Conservation (phyloP, 2,113 vertebrate species). For the Nymphicus hollandicus region DNA sequence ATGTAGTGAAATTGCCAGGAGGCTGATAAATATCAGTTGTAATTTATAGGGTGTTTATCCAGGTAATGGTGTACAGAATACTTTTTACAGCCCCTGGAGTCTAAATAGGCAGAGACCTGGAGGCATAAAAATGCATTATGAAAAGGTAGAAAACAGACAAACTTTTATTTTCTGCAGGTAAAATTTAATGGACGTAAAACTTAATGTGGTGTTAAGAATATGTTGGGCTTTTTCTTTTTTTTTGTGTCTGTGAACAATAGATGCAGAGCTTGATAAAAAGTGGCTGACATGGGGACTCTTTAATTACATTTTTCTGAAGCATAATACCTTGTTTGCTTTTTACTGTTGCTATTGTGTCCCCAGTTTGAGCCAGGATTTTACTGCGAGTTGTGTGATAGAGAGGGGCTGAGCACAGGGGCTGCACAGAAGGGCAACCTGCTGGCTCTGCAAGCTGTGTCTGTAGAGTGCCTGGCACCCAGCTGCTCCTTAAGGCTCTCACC, state of each 20-base stretch:
- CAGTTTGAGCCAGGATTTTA: neutral
- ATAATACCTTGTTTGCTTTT: neutral
- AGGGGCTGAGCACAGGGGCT: neutral
- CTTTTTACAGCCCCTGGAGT: conserved; percentile 42
- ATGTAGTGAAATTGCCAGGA: conserved; percentile 36
- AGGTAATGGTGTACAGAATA: conserved; percentile 59
- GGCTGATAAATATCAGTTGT: conserved; percentile 54
- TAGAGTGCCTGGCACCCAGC: neutral
- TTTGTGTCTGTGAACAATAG: neutral
- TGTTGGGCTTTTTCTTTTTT: neutral
- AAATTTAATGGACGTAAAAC: conserved; percentile 63
- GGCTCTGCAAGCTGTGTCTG: neutral
- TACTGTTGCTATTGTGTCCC: neutral
- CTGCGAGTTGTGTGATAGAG: neutral
- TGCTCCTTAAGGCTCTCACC: neutral
- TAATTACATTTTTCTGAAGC: conserved; percentile 19
- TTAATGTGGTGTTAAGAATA: conserved; percentile 29
- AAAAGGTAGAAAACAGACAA: conserved; percentile 60
- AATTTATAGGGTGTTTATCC: conserved; percentile 72
- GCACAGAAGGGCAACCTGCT: neutral
- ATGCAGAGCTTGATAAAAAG: neutral
- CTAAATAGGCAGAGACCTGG: conserved; percentile 43
- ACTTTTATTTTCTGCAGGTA: conserved; percentile 59
- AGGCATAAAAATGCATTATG: conserved; percentile 65
- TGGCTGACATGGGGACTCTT: neutral